A percentile compares a stretch with the other conserved stretches of the same genome.
Evolutionary conservation across 2,113 vertebrate species (phyloP).

Genomic region (Salvelinus fontinalis): DNA sequence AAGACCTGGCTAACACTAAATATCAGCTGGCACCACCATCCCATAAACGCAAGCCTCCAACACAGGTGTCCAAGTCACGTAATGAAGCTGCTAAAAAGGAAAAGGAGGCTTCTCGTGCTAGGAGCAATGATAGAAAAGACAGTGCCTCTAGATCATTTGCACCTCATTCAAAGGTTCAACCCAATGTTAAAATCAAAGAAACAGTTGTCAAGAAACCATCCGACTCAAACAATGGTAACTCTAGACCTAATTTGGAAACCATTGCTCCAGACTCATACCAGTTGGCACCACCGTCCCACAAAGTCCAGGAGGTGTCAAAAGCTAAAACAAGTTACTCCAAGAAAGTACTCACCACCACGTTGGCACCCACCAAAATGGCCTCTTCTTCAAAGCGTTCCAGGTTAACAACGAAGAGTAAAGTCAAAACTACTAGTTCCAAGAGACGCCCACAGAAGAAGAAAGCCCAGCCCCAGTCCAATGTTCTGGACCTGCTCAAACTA

Average conservation of each 20-base stretch:
- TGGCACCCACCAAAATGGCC: constrained; percentile 32
- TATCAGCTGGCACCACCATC: constrained; percentile 66
- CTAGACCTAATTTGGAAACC: constrained; percentile 19
- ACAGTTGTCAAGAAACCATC: constrained; percentile 25
- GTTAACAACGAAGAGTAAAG: constrained; percentile 7
- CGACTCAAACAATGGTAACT: constrained; percentile 26
- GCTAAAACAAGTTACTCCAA: constrained; percentile 4
- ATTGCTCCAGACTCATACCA: constrained; percentile 5
- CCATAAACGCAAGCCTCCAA: constrained; percentile 32
- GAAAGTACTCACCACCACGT: neutral
- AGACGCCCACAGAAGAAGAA: constrained; percentile 41
- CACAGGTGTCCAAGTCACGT: constrained; percentile 23
- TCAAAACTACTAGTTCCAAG: constrained; percentile 19
- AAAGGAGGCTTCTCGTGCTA: constrained; percentile 23
- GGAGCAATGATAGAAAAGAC: constrained; percentile 15
- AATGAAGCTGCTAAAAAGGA: constrained; percentile 16
- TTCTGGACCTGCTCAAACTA: constrained; percentile 64
- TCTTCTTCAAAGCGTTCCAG: constrained; percentile 19
- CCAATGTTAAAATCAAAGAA: neutral
- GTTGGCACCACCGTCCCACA: constrained; percentile 25
- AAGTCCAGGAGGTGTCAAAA: neutral
- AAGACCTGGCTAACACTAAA: constrained; percentile 46
- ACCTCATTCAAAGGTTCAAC: constrained; percentile 26
- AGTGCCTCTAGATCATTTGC: constrained; percentile 42
- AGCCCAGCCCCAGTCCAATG: constrained; percentile 22